Evolutionary conservation across 23 tunicate species (phyloP).

Genomic region (Trididemnum nubilum): DNA sequence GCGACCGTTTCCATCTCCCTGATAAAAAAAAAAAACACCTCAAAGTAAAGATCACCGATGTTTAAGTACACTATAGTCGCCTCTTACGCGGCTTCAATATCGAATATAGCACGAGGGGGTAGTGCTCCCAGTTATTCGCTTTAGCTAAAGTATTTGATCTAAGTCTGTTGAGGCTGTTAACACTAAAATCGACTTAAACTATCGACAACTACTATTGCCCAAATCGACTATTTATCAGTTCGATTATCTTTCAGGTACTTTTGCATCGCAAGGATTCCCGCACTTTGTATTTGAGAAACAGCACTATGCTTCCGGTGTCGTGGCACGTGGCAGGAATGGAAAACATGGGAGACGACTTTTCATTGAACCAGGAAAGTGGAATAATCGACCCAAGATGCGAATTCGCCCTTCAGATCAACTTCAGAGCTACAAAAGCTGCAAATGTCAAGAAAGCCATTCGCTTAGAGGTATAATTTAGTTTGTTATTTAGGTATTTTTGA

Average conservation of each 20-base stretch:
- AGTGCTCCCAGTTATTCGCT: too few relatives aligned
- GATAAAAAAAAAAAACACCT: too few relatives aligned
- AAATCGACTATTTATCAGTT: too few relatives aligned
- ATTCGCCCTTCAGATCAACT: constrained; percentile 77
- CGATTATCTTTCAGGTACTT: constrained; percentile 65
- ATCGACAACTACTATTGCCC: too few relatives aligned
- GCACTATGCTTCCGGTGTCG: constrained; percentile 86
- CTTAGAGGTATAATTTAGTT: constrained; percentile 76
- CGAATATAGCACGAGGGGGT: too few relatives aligned
- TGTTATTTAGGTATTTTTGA: background rate
- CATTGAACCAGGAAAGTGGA: constrained; percentile 83
- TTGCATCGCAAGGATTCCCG: constrained; percentile 88
- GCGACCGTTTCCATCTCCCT: too few relatives aligned
- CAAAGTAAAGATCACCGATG: too few relatives aligned
- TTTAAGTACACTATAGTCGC: too few relatives aligned
- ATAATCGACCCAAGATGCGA: constrained; percentile 70
- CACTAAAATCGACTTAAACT: too few relatives aligned
- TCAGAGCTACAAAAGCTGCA: constrained; percentile 92
- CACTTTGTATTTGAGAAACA: constrained; percentile 83
- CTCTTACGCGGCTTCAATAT: too few relatives aligned
- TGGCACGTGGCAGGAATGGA: constrained; percentile 98
- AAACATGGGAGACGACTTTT: constrained; percentile 98
- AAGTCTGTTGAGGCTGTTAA: too few relatives aligned
- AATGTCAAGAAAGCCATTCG: constrained; percentile 86
- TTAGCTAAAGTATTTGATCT: too few relatives aligned